Conservation (phyloP, 2,888 invertebrate genomes). For the Aethes cnicana region DNA sequence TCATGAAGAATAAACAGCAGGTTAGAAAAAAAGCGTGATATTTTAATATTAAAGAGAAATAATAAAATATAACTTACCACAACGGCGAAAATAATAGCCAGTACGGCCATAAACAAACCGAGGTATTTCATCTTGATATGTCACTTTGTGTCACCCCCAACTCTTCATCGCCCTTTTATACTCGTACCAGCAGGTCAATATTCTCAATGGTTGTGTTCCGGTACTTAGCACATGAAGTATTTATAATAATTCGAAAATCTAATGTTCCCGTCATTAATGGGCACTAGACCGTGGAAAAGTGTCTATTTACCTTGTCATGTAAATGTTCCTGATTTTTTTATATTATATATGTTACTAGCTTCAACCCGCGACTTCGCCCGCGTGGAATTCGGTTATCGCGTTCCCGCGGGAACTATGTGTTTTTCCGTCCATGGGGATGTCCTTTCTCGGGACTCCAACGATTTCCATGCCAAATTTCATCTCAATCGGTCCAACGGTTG, state of each 20-base stretch:
- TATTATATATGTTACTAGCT: no score
- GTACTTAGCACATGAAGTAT: constrained; percentile 4
- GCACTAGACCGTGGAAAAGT: constrained; percentile 37
- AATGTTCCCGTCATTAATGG: constrained; percentile 9
- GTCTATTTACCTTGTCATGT: constrained; percentile 16
- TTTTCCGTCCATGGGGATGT: no score
- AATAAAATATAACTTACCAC: constrained; percentile 56
- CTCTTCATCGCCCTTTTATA: constrained; percentile 25
- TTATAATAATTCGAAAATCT: constrained; percentile 35
- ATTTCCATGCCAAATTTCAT: no score
- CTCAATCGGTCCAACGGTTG: no score
- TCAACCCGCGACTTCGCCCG: no score
- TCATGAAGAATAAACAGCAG: no score
- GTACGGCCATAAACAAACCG: constrained; percentile 49
- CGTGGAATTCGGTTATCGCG: no score
- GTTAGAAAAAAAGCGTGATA: no score
- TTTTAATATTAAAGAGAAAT: no score
- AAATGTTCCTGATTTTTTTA: no score
- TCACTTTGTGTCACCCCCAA: constrained; percentile 8
- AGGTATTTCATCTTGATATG: constrained; percentile 59
- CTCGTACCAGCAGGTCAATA: constrained; percentile 21
- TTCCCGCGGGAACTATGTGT: no score
- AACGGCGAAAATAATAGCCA: constrained; percentile 57
- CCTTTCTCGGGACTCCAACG: no score
- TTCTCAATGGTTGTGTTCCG: constrained; percentile 15